Conservation (phyloP, 1,140 invertebrate species). For the Protaetia brevitarsis region DNA sequence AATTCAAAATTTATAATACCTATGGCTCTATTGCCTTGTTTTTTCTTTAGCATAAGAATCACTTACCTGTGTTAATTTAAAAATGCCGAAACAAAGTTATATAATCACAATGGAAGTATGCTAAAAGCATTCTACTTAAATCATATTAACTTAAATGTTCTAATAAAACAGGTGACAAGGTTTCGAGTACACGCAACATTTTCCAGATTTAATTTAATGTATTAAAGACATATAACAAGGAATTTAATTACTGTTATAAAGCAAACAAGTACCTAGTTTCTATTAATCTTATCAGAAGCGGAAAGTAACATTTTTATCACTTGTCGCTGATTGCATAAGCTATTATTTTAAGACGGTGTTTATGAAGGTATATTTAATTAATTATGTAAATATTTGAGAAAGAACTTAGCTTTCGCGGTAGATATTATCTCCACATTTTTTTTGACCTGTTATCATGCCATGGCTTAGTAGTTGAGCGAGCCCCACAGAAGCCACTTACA, state of each 20-base stretch:
- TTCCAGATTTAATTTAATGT: too few species aligned
- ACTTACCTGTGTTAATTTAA: too few species aligned
- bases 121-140: too few species aligned
- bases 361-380: background rate
- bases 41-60: too few species aligned
- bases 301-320: background rate
- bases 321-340: background rate
- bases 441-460: background rate
- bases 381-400: background rate
- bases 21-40: too few species aligned
- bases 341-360: background rate
- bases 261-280: background rate
- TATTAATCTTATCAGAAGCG: background rate
- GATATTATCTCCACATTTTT: background rate
- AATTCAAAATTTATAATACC: too few species aligned
- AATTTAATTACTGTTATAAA: slow-evolving; percentile 12
- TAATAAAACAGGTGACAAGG: too few species aligned
- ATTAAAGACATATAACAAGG: too few species aligned
- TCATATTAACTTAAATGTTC: too few species aligned
- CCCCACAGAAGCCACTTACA: background rate
- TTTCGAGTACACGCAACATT: too few species aligned
- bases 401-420: background rate
- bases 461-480: background rate
- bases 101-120: too few species aligned
- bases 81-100: too few species aligned